These are phyloP conservation scores for Exocentrus adspersus DNA, from an alignment of 2,888 invertebrate species.

Conservation along the genomic window DNA sequence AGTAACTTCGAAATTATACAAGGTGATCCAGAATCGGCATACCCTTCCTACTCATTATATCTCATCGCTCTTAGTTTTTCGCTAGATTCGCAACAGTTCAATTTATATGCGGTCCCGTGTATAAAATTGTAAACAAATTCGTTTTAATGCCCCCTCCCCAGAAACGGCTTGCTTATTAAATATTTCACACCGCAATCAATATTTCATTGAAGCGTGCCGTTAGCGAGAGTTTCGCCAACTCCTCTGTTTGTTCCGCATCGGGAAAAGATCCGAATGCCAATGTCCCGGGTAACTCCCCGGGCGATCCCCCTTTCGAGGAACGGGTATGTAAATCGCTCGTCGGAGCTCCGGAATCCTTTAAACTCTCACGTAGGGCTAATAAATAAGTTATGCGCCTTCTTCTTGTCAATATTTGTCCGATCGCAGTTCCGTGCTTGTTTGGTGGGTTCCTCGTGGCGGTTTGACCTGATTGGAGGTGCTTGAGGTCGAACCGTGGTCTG, in stretches of 20 bases:
- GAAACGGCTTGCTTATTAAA: constrained; percentile 6
- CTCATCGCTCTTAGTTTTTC: no score
- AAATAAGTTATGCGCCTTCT: constrained; percentile 16
- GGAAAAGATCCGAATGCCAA: constrained; percentile 10
- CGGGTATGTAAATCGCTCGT: constrained; percentile 11
- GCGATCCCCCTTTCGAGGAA: constrained; percentile 3
- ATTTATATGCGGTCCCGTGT: background rate
- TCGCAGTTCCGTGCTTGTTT: no score
- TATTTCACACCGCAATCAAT: constrained; percentile 20
- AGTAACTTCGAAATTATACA: no score
- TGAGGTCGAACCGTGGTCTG: no score
- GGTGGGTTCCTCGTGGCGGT: background rate
- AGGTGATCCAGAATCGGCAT: no score
- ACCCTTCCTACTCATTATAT: no score
- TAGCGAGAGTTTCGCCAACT: constrained; percentile 10
- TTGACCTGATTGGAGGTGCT: background rate
- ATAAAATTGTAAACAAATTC: background rate
- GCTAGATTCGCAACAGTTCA: no score
- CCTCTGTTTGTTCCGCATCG: constrained; percentile 10
- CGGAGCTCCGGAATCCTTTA: constrained; percentile 7
- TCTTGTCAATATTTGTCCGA: constrained; percentile 11
- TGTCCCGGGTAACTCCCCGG: constrained; percentile 6
- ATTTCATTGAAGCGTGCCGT: constrained; percentile 20
- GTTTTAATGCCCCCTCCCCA: background rate
- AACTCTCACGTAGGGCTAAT: constrained; percentile 9